phyloP scores from a whole-genome alignment of 2,888 invertebrate genomes.

The Odontocerum albicorne region DNA sequence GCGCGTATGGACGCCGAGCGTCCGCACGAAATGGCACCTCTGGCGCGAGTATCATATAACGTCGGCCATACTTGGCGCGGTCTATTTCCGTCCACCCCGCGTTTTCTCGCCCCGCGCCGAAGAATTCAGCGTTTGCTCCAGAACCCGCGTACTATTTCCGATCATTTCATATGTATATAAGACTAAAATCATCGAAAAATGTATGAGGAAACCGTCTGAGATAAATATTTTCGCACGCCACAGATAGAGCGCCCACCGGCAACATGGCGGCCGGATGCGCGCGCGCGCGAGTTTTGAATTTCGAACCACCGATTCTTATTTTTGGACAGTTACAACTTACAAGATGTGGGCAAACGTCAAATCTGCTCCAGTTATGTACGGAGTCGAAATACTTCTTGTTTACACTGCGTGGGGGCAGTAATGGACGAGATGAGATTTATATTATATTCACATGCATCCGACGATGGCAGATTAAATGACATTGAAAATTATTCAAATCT shows the following conservation, averaged over 20 bases:
- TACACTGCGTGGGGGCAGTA: conserved; percentile 14
- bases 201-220: conserved; percentile 7
- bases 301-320: conserved; percentile 21
- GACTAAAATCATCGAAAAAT: conserved; percentile 10
- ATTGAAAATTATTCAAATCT: too few relatives aligned
- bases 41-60: conserved; percentile 31
- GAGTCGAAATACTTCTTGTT: conserved; percentile 19
- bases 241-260: conserved; percentile 19
- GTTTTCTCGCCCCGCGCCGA: conserved; percentile 13
- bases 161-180: conserved; percentile 30
- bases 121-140: too few relatives aligned
- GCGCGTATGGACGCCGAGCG: neutral
- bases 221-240: conserved; percentile 22
- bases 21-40: conserved; percentile 13
- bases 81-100: conserved; percentile 30
- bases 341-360: conserved; percentile 5
- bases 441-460: too few relatives aligned
- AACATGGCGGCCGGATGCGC: conserved; percentile 5
- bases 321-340: conserved; percentile 11
- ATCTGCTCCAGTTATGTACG: conserved; percentile 16
- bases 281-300: conserved; percentile 15
- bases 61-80: conserved; percentile 35
- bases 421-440: conserved; percentile 7
- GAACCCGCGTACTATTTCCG: conserved; percentile 32
- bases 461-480: too few relatives aligned